Base-by-base conservation (phyloP, 1,140 invertebrate species). In the Marisa cornuarietis region DNA sequence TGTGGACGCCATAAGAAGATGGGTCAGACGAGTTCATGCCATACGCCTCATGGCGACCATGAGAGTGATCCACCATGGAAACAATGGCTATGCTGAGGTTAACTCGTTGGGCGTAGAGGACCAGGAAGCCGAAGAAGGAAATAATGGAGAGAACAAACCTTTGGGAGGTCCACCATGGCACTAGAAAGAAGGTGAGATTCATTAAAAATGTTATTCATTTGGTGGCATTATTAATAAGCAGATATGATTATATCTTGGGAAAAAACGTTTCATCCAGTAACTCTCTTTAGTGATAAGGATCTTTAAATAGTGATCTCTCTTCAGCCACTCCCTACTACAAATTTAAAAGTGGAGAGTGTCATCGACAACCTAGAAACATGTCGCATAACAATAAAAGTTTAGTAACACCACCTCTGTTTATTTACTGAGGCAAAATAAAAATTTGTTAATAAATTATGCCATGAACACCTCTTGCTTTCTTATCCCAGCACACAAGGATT, bases 51-150 rank as follows among this genome's bases (percentile, higher is more conserved):
- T 54, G 20, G 11, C 61, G 16, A 31, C 42, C 3, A 22, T 42
- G 69, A 16, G 66, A 62, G 63, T 90, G 85, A 78, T 89, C 88
- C 31, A 92, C 92, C 96, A 97, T 97, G 80, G 95, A 95, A 14
- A 97, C 95, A 74, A 98, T 96, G 79, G 96, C 95, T 68, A 97
- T 96, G 78, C 95, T 96, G 22, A 97, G 92, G 91, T 97, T 97
- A 7, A 97, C 95, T 58, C 96, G 92, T 71, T 88, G 83, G 20
- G 87, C 84, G 79, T 89, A 89, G 6, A 89, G 83, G 75, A 81
- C 83, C 62, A 87, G 83, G 79, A 88, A 89, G 16, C 88, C 88
- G 52, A 87, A 77, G 81, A 89, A 89, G 74, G 84, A 87, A 16
- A 86, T 73, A 13, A 87, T 72, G 31, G 88, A 84, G 42, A 88